phyloP scores from a whole-genome alignment of 2,113 vertebrate species.

The Danionella cerebrum region DNA sequence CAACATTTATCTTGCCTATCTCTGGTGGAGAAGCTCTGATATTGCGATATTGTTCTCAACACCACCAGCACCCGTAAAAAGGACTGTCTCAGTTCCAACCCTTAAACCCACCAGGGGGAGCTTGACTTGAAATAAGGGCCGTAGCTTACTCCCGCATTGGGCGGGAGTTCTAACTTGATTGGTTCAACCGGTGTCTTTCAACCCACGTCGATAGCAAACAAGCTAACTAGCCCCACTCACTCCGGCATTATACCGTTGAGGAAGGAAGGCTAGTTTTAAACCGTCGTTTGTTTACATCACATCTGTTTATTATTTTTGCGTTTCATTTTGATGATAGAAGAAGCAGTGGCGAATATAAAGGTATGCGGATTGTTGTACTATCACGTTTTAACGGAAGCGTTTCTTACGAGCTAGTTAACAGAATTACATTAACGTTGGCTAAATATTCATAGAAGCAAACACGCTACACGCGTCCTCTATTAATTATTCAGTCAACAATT shows the following conservation, averaged over 20 bases:
- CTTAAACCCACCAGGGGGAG: conserved; percentile 6
- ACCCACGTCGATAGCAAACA: conserved; percentile 36
- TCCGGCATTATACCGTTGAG: not conserved
- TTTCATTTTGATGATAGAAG: not conserved
- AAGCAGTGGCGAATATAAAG: not conserved
- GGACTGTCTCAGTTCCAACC: too few species aligned
- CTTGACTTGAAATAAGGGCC: not conserved
- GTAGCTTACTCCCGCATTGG: not conserved
- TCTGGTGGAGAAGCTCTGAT: too few species aligned
- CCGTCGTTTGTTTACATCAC: not conserved
- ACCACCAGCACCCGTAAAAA: too few species aligned
- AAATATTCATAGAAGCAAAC: not conserved
- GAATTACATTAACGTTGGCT: not conserved
- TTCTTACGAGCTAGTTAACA: not conserved
- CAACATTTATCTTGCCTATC: too few species aligned
- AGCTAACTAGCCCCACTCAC: conserved; percentile 12
- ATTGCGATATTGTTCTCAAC: too few species aligned
- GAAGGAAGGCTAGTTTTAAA: not conserved
- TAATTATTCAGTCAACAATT: too few species aligned
- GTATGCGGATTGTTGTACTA: conserved; percentile 1
- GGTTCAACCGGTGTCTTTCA: conserved; percentile 35
- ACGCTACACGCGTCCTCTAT: too few species aligned
- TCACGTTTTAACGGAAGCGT: not conserved
- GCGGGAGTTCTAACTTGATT: conserved; percentile 10
- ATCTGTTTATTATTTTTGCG: not conserved